A percentile compares a stretch with the other conserved stretches of the same genome.
Conservation (phyloP, 2,113 vertebrate species). For the Euleptes europaea region DNA sequence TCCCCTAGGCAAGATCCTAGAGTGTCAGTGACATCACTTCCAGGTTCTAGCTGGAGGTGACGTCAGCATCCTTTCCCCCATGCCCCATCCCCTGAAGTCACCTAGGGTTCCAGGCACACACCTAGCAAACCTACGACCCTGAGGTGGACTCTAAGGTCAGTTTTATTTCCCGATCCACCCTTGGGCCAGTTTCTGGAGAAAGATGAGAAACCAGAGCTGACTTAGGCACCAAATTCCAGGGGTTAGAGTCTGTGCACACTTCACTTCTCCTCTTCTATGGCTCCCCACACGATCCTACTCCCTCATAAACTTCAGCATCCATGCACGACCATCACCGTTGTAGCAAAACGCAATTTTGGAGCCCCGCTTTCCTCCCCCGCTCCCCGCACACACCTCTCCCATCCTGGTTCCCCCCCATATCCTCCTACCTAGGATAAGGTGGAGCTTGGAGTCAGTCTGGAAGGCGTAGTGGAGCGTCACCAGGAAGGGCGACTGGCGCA, state of each 20-base stretch:
- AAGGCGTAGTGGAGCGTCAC: constrained; percentile 94
- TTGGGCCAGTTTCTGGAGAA: not conserved
- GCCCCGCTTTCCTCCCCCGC: not conserved
- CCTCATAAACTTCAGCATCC: not conserved
- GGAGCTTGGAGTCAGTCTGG: constrained; percentile 90
- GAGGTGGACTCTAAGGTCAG: too few relatives aligned
- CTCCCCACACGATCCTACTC: not conserved
- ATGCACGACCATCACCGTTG: not conserved
- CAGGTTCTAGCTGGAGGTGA: too few relatives aligned
- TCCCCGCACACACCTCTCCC: not conserved
- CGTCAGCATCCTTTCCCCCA: too few relatives aligned
- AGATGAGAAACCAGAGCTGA: too few relatives aligned
- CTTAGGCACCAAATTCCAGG: too few relatives aligned
- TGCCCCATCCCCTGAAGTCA: too few relatives aligned
- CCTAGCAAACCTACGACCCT: too few relatives aligned
- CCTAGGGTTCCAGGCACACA: too few relatives aligned
- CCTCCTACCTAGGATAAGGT: constrained; percentile 87
- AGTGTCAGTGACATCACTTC: too few relatives aligned
- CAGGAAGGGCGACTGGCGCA: constrained; percentile 90
- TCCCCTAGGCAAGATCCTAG: too few relatives aligned
- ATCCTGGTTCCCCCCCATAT: not conserved
- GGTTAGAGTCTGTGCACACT: too few relatives aligned
- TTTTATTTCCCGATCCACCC: too few relatives aligned
- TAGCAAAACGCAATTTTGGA: not conserved
- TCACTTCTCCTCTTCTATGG: not conserved